A percentile compares a stretch with the other conserved stretches of the same genome.
phyloP scores from a whole-genome alignment of 2,888 invertebrate species.

The Drosophila neonasuta region DNA sequence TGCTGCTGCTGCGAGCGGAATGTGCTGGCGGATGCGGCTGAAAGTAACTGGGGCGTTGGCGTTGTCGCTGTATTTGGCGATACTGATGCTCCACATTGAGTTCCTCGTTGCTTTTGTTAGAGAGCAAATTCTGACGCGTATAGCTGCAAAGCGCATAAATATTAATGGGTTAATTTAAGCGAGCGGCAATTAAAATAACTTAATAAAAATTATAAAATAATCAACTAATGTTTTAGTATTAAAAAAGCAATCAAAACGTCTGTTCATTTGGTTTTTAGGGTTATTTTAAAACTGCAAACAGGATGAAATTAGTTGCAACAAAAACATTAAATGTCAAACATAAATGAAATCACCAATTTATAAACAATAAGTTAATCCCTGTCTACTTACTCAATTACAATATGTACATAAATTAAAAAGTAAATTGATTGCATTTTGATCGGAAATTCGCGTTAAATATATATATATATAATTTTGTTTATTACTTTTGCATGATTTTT shows the following conservation, averaged over 20 bases:
- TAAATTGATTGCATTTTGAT: slow-evolving; percentile 28
- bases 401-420: slow-evolving; percentile 21
- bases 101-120: slow-evolving; percentile 88
- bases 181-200: slow-evolving; percentile 14
- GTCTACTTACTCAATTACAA: slow-evolving; percentile 38
- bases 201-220: slow-evolving; percentile 1
- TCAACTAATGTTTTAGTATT: not conserved
- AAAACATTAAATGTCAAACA: not conserved
- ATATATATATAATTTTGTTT: slow-evolving; percentile 28
- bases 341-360: not conserved
- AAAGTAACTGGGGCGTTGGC: slow-evolving; percentile 70
- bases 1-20: slow-evolving; percentile 34
- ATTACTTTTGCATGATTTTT: slow-evolving; percentile 43
- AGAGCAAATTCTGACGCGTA: slow-evolving; percentile 93
- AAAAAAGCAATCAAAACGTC: not conserved
- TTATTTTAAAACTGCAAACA: not conserved
- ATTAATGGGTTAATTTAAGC: slow-evolving; percentile 72
- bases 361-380: not conserved
- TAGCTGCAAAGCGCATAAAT: slow-evolving; percentile 85
- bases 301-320: slow-evolving; percentile 1
- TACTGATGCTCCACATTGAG: slow-evolving; percentile 80
- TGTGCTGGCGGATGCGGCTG: slow-evolving; percentile 35
- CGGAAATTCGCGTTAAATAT: slow-evolving; percentile 25
- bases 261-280: not conserved
- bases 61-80: slow-evolving; percentile 80